Evolutionary conservation across 2,113 vertebrate species (phyloP).

Genomic region (Emydura subglobosa): DNA sequence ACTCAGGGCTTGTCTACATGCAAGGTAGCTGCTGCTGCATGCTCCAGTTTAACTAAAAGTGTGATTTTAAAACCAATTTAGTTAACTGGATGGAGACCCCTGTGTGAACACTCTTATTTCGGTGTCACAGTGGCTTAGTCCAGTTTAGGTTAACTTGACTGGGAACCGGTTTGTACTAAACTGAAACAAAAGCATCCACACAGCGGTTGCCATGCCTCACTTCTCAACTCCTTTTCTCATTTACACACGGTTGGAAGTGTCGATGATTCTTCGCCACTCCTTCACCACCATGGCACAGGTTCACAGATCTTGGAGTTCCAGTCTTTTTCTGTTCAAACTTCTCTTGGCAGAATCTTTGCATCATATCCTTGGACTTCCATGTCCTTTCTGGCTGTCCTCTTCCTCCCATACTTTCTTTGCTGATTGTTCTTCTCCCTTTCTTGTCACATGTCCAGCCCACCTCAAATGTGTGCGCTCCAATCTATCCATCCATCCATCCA

Average conservation of each 20-base stretch:
- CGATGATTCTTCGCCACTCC: not conserved
- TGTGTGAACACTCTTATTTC: not conserved
- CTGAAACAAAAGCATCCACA: not conserved
- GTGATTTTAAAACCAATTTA: not conserved
- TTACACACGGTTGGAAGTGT: not conserved
- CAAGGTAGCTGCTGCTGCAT: not conserved
- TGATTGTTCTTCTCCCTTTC: not conserved
- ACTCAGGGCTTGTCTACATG: not conserved
- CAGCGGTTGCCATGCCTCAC: not conserved
- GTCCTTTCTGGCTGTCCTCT: not conserved
- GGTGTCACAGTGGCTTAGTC: not conserved
- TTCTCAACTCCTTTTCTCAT: not conserved
- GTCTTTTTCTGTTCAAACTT: not conserved
- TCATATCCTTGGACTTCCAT: not conserved
- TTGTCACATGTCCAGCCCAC: not conserved
- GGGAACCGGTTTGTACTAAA: not conserved
- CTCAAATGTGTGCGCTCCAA: not conserved
- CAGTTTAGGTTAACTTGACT: not conserved
- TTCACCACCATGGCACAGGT: not conserved
- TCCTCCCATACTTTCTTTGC: not conserved
- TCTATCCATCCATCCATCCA: not conserved
- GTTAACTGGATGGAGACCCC: not conserved
- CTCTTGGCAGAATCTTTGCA: not conserved
- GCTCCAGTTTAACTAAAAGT: not conserved
- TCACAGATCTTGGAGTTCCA: not conserved